phyloP scores from a whole-genome alignment of 1,140 invertebrate species.

The Mercenaria mercenaria region DNA sequence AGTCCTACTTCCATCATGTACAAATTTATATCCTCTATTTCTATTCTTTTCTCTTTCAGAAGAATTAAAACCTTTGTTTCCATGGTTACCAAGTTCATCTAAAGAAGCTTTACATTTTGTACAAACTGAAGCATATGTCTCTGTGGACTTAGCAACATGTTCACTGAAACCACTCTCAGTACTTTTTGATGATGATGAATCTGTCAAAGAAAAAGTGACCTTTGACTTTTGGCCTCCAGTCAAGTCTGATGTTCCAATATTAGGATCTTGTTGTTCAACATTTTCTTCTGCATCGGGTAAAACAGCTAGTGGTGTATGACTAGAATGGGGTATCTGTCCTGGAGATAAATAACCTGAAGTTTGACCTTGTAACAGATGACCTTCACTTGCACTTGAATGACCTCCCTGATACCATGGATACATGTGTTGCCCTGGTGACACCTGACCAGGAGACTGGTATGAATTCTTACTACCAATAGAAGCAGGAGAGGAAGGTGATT shows the following conservation, averaged over 20 bases:
- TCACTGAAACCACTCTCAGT: constrained; percentile 80
- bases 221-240: constrained; percentile 32
- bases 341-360: constrained; percentile 29
- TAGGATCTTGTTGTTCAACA: neutral
- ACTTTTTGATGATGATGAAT: constrained; percentile 75
- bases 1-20: neutral
- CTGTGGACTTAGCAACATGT: constrained; percentile 23
- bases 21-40: neutral
- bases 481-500: constrained; percentile 54
- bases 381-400: neutral
- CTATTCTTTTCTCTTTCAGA: neutral
- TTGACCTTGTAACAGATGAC: constrained; percentile 18
- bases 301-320: neutral
- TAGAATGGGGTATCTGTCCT: neutral
- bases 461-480: constrained; percentile 17
- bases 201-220: constrained; percentile 74
- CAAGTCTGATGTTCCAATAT: neutral
- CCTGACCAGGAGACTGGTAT: constrained; percentile 51
- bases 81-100: neutral
- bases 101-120: constrained; percentile 43
- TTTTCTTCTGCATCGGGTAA: constrained; percentile 2
- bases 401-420: neutral
- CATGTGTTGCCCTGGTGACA: constrained; percentile 23
- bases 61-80: neutral
- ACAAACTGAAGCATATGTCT: constrained; percentile 57